A percentile compares a stretch with the other conserved stretches of the same genome.
phyloP scores from a whole-genome alignment of 1,140 invertebrate genomes.

The Himalopsyche phryganea region DNA sequence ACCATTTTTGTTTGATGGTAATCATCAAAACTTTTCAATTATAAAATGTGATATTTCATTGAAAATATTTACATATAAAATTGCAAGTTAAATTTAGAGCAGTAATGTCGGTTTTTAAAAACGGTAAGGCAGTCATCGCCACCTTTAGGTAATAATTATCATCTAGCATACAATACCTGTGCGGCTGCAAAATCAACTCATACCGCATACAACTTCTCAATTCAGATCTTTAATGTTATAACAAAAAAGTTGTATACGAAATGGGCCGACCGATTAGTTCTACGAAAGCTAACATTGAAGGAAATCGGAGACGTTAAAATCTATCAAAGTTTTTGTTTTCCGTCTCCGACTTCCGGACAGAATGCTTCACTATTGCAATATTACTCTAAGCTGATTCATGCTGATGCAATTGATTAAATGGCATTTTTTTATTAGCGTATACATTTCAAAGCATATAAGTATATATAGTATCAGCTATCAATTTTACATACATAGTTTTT shows the following conservation, averaged over 20 bases:
- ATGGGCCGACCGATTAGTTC: slow-evolving; percentile 24
- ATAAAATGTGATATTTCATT: too few relatives aligned
- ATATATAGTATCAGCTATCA: neutral
- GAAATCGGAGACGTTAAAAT: slow-evolving; percentile 12
- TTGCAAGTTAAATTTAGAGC: slow-evolving; percentile 17
- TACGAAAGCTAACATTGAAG: slow-evolving; percentile 31
- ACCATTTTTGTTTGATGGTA: too few relatives aligned
- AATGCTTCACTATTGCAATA: slow-evolving; percentile 28
- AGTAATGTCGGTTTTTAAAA: slow-evolving; percentile 27
- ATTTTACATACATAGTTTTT: too few relatives aligned
- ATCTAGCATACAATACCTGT: slow-evolving; percentile 25
- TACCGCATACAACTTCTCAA: slow-evolving; percentile 8
- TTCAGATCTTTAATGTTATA: neutral
- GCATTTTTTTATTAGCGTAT: slow-evolving; percentile 26
- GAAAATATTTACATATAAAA: too few relatives aligned
- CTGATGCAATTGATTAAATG: slow-evolving; percentile 30
- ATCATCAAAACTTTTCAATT: too few relatives aligned
- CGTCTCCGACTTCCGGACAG: slow-evolving; percentile 22
- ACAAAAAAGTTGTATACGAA: slow-evolving; percentile 7
- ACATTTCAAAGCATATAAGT: slow-evolving; percentile 16
- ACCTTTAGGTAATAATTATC: slow-evolving; percentile 1
- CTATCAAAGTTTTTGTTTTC: slow-evolving; percentile 3
- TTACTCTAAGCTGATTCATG: slow-evolving; percentile 30
- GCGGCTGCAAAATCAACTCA: slow-evolving; percentile 22
- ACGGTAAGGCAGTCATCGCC: neutral